Conservation (phyloP, 2,888 invertebrate species). For the Ctenicera cuprea region DNA sequence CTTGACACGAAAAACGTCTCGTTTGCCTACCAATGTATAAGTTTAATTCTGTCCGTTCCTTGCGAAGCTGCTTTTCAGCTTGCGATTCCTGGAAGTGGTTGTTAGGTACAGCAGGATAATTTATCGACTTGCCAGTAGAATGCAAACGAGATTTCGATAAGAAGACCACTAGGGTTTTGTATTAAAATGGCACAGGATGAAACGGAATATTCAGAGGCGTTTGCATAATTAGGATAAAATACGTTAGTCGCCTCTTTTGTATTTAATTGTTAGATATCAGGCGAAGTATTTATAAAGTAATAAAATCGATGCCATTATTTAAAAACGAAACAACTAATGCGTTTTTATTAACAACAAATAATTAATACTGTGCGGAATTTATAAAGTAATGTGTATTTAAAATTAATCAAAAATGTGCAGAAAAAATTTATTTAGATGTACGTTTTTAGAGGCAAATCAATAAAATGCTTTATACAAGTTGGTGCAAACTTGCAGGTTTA, state of each 20-base stretch:
- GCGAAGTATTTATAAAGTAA: neutral
- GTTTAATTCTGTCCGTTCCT: slow-evolving; percentile 19
- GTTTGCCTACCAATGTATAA: slow-evolving; percentile 10
- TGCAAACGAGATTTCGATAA: slow-evolving; percentile 48
- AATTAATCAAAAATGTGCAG: neutral
- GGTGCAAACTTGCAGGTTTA: neutral
- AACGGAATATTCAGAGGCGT: slow-evolving; percentile 13
- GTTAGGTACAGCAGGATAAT: slow-evolving; percentile 32
- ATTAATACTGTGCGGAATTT: no score
- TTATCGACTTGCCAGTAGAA: slow-evolving; percentile 42
- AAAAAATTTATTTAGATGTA: no score
- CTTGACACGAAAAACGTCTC: neutral
- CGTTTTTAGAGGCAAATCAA: no score
- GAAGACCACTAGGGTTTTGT: slow-evolving; percentile 28
- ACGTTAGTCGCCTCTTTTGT: slow-evolving; percentile 2
- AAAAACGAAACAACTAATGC: no score
- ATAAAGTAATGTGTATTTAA: no score
- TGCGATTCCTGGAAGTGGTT: slow-evolving; percentile 38
- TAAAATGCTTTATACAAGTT: no score
- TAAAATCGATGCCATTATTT: neutral
- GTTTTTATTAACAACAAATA: no score
- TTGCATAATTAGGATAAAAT: slow-evolving; percentile 34
- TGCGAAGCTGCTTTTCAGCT: slow-evolving; percentile 30
- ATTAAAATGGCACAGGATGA: slow-evolving; percentile 29
- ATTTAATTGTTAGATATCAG: slow-evolving; percentile 1